Percentiles rank a stretch among this genome's conserved stretches.
These are phyloP conservation scores for Araneus ventricosus DNA, from an alignment of 1,140 invertebrate genomes.

Conservation along the genomic window DNA sequence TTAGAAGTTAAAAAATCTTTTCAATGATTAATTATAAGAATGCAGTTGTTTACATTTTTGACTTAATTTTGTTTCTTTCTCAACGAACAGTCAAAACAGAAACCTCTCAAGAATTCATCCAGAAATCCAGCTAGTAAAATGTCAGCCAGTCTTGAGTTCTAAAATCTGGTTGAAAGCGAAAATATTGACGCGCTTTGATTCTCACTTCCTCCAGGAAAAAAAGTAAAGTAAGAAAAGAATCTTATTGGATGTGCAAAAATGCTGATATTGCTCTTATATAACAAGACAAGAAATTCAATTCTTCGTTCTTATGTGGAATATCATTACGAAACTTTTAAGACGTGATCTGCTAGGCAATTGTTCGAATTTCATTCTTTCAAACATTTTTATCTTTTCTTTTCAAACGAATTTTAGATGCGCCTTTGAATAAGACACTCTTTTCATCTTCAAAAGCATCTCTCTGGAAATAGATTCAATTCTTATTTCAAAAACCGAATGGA, in stretches of 20 bases:
- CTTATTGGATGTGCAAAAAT: background rate
- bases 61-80: too few relatives aligned
- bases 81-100: too few relatives aligned
- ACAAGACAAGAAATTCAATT: background rate
- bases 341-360: background rate
- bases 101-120: too few relatives aligned
- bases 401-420: background rate
- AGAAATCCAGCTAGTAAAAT: too few relatives aligned
- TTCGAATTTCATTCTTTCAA: background rate
- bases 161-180: background rate
- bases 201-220: too few relatives aligned
- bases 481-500: background rate
- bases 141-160: too few relatives aligned
- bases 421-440: background rate
- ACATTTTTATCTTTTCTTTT: background rate
- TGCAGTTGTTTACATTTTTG: too few relatives aligned
- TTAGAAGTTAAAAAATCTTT: too few relatives aligned
- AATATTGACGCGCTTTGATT: background rate
- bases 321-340: background rate
- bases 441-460: background rate
- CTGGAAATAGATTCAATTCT: background rate
- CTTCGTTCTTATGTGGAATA: background rate
- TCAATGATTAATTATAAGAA: too few relatives aligned
- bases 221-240: background rate
- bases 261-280: background rate